Evolutionary conservation across 2,113 vertebrate species (phyloP).

Genomic region (Chauna torquata): DNA sequence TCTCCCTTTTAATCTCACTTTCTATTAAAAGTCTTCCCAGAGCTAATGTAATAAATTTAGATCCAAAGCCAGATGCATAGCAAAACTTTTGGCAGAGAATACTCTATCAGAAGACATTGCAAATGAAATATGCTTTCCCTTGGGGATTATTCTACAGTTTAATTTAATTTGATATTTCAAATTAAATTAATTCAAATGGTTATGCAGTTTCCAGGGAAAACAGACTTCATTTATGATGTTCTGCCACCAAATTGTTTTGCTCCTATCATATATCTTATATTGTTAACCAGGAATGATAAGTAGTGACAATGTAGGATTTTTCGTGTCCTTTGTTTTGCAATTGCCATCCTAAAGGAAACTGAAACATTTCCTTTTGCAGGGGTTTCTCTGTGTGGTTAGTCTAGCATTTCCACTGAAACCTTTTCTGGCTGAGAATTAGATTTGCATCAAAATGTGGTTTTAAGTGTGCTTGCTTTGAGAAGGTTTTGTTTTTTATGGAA

Average conservation of each 20-base stretch:
- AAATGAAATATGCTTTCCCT: conserved; percentile 84
- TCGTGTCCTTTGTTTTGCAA: conserved; percentile 34
- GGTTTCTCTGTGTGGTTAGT: not conserved
- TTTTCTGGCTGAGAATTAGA: not conserved
- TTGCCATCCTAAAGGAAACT: not conserved
- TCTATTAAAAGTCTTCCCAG: conserved; percentile 84
- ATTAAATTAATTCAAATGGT: conserved; percentile 88
- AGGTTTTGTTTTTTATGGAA: not conserved
- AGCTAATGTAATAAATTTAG: conserved; percentile 86
- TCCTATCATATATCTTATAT: conserved; percentile 76
- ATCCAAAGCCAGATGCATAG: conserved; percentile 84
- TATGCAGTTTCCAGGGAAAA: conserved; percentile 84
- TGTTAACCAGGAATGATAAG: conserved; percentile 79
- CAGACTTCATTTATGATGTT: conserved; percentile 83
- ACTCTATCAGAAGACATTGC: conserved; percentile 83
- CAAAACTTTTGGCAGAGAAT: conserved; percentile 83
- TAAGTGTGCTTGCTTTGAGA: not conserved
- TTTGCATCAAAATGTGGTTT: not conserved
- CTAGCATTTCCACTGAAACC: not conserved
- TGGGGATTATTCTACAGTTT: conserved; percentile 86
- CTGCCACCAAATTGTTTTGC: conserved; percentile 83
- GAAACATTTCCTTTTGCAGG: not conserved
- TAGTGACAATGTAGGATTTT: conserved; percentile 63
- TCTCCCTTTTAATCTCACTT: conserved; percentile 78
- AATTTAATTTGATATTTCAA: conserved; percentile 88